These are phyloP conservation scores for Brachypodius melanocephalos DNA, from an alignment of 2,113 vertebrate species.

Conservation along the genomic window DNA sequence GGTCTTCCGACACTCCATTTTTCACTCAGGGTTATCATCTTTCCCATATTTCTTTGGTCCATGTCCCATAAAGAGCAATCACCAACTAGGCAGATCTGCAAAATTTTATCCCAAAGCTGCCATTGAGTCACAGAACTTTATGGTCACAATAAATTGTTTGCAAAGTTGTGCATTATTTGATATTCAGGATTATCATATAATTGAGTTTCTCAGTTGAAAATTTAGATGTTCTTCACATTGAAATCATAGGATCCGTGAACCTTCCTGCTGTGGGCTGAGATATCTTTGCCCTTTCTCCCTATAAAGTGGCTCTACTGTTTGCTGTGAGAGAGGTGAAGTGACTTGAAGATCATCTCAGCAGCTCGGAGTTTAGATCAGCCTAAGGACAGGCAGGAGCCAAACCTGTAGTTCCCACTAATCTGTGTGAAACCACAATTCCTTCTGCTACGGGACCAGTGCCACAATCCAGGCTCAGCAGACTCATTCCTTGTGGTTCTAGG, in stretches of 20 bases:
- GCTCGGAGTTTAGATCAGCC: background rate
- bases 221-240: background rate
- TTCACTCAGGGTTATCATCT: background rate
- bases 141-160: background rate
- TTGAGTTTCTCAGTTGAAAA: background rate
- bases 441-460: background rate
- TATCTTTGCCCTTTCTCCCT: background rate
- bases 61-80: background rate
- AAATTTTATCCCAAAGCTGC: background rate
- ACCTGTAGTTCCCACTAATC: background rate
- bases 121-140: background rate
- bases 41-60: background rate
- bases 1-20: background rate
- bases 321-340: background rate
- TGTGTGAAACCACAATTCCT: background rate
- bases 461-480: background rate
- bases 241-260: background rate
- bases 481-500: background rate
- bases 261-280: background rate
- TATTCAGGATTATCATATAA: background rate
- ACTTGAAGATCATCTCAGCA: background rate
- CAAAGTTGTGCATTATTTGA: background rate
- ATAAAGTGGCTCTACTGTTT: fast-evolving
- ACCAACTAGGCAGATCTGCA: background rate
- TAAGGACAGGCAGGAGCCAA: background rate